phyloP scores from a whole-genome alignment of 2,797 vertebrate genomes.

The Oryzias dopingdopingensis region DNA sequence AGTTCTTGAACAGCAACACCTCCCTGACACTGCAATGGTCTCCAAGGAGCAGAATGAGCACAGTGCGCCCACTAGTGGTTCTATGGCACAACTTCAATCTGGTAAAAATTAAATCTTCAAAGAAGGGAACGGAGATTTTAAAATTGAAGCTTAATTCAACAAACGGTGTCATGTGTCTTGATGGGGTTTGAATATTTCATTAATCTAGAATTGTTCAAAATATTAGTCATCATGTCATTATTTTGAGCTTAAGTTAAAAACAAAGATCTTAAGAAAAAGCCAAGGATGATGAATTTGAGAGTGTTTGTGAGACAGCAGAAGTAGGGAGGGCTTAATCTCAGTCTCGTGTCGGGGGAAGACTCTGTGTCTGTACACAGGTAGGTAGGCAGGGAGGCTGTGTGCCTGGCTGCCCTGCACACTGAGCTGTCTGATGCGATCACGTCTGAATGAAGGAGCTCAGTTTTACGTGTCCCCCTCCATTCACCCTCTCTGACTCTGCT shows the following conservation, averaged over 20 bases:
- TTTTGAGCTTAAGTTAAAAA: neutral
- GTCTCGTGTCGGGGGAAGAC: constrained; percentile 31
- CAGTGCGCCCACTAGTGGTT: constrained; percentile 76
- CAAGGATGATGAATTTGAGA: neutral
- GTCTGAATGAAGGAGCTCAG: constrained; percentile 28
- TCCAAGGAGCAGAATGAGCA: constrained; percentile 20
- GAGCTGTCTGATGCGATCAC: constrained; percentile 43
- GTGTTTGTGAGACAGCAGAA: constrained; percentile 1
- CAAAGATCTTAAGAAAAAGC: neutral
- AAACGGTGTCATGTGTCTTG: neutral
- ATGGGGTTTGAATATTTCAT: too few species aligned
- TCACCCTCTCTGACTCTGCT: constrained; percentile 42
- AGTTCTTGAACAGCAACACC: neutral
- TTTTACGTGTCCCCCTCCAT: constrained; percentile 20
- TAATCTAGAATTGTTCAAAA: neutral
- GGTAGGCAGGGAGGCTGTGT: constrained; percentile 7
- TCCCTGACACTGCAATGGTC: neutral
- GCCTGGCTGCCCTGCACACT: constrained; percentile 31
- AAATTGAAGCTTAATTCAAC: neutral
- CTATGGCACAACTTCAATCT: constrained; percentile 22
- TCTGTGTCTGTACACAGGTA: neutral
- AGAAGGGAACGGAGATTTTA: neutral
- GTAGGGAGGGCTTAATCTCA: constrained; percentile 3
- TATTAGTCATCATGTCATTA: neutral
- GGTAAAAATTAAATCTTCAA: neutral